Conservation (phyloP, 2,113 vertebrate species). For the Eulemur rufifrons region DNA sequence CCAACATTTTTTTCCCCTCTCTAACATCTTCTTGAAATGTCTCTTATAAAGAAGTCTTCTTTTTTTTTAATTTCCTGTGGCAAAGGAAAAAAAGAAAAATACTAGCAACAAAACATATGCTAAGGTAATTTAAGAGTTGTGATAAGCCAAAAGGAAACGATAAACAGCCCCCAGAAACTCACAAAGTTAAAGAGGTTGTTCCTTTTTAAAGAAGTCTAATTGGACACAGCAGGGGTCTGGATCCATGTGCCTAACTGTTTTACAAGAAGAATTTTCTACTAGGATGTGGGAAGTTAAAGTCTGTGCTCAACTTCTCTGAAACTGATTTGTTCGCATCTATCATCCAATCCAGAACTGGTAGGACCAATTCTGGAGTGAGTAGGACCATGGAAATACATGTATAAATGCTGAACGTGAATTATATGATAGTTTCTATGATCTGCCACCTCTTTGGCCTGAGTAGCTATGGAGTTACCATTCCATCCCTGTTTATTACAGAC, state of each 20-base stretch:
- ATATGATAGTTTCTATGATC: background rate
- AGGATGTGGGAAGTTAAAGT: background rate
- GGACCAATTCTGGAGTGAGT: background rate
- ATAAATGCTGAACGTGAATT: background rate
- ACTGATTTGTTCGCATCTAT: background rate
- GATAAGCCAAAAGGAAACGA: constrained; percentile 71
- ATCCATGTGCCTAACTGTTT: constrained; percentile 27
- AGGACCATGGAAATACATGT: background rate
- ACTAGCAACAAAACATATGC: constrained; percentile 54
- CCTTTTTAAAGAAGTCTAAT: constrained; percentile 71
- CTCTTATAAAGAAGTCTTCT: background rate
- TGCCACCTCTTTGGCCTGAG: background rate
- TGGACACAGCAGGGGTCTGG: constrained; percentile 64
- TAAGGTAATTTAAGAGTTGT: constrained; percentile 73
- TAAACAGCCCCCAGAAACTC: constrained; percentile 68
- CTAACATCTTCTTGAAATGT: constrained; percentile 32
- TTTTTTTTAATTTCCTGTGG: constrained; percentile 42
- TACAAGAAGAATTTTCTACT: constrained; percentile 46
- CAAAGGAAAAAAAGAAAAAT: constrained; percentile 59
- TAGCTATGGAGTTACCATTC: background rate
- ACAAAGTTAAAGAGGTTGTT: constrained; percentile 66
- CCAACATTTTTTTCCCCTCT: background rate
- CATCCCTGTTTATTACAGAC: background rate
- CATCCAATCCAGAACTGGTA: background rate
- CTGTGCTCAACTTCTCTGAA: background rate